phyloP scores from a whole-genome alignment of 2,113 vertebrate species.

The Pseudorhombus dupliciocellatus region DNA sequence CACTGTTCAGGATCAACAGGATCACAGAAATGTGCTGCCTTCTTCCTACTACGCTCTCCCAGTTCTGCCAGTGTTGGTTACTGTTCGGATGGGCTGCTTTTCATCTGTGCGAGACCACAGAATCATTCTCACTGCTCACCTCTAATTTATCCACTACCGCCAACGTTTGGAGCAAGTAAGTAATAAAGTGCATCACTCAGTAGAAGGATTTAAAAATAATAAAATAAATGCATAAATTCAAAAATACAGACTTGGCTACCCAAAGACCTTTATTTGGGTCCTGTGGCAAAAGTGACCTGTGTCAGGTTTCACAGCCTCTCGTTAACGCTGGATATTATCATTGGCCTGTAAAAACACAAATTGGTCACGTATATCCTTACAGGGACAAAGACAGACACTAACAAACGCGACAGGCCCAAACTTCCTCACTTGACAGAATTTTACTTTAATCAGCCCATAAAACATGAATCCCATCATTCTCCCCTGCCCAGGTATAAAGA shows the following conservation, averaged over 20 bases:
- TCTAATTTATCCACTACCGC: too few relatives aligned
- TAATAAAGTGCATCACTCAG: too few relatives aligned
- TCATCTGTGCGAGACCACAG: too few relatives aligned
- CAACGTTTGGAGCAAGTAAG: too few relatives aligned
- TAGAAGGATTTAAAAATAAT: too few relatives aligned
- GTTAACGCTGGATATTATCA: not conserved
- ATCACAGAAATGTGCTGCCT: too few relatives aligned
- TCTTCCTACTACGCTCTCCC: too few relatives aligned
- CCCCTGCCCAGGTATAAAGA: slow-evolving; percentile 52
- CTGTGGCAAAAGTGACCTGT: not conserved
- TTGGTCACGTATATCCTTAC: not conserved
- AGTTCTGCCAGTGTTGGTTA: too few relatives aligned
- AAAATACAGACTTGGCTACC: not conserved
- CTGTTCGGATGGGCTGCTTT: too few relatives aligned
- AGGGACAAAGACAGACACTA: not conserved
- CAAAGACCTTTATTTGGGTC: not conserved
- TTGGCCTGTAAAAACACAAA: not conserved
- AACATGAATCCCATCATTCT: slow-evolving; percentile 50
- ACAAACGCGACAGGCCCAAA: slow-evolving; percentile 14
- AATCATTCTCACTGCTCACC: too few relatives aligned
- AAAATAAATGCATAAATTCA: too few relatives aligned
- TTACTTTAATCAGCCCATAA: slow-evolving; percentile 50
- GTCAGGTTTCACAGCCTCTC: not conserved
- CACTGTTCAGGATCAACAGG: too few relatives aligned
- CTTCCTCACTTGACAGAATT: slow-evolving; percentile 41